phyloP scores from a whole-genome alignment of 2,888 invertebrate genomes.

The Patella ulyssiponensis region DNA sequence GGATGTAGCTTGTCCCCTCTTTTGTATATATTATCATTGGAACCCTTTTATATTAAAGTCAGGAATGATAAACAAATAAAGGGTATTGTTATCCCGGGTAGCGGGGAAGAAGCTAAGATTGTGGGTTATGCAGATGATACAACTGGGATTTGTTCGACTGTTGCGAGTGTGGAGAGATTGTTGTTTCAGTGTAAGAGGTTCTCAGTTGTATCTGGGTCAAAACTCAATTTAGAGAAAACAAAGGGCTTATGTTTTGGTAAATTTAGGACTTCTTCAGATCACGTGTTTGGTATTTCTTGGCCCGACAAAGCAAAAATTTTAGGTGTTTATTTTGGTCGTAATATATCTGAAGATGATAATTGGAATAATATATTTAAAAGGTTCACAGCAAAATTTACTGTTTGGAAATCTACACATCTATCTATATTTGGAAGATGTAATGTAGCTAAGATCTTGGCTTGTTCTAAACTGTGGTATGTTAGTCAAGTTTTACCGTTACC shows the following conservation, averaged over 20 bases:
- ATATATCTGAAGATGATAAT: conserved; percentile 30
- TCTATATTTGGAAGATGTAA: background rate
- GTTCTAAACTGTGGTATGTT: background rate
- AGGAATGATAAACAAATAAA: conserved; percentile 1
- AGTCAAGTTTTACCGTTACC: background rate
- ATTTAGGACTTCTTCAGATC: background rate
- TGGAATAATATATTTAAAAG: conserved; percentile 32
- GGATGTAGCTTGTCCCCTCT: background rate
- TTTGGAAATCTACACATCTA: conserved; percentile 11
- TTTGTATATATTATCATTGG: background rate
- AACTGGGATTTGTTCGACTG: background rate
- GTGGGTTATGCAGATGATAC: background rate
- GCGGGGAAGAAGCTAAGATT: background rate
- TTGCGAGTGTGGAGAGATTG: background rate
- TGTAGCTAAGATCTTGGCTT: background rate
- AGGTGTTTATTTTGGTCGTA: conserved; percentile 27
- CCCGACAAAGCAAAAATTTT: conserved; percentile 1
- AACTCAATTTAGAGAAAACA: conserved; percentile 23
- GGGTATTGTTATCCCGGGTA: background rate
- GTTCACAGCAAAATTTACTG: conserved; percentile 28
- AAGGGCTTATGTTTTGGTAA: background rate
- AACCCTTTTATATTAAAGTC: background rate
- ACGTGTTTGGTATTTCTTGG: background rate
- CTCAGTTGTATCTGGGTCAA: conserved; percentile 12
- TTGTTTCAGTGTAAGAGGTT: background rate